Percentiles rank a stretch among this genome's conserved stretches.
Evolutionary conservation across 2,113 vertebrate genomes (phyloP).

Genomic region (Struthidea cinerea): DNA sequence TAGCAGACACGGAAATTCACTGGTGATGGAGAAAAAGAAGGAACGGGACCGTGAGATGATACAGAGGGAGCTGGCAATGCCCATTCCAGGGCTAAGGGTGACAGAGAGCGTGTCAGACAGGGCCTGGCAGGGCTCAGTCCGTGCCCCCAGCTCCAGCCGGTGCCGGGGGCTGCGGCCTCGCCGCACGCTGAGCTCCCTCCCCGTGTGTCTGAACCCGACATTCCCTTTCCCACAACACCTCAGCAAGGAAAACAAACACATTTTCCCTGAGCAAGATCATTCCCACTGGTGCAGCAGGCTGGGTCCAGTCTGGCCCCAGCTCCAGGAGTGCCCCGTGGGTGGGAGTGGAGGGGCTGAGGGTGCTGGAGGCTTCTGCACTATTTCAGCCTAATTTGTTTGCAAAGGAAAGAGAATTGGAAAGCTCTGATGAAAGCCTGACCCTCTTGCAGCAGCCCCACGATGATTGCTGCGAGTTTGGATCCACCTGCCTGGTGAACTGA

Average conservation of each 20-base stretch:
- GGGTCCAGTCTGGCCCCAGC: neutral
- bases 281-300: no score
- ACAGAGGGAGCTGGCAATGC: neutral
- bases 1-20: rapidly evolving
- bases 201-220: neutral
- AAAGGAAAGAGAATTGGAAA: neutral
- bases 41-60: neutral
- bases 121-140: neutral
- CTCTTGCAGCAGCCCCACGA: neutral
- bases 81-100: rapidly evolving
- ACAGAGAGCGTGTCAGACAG: neutral
- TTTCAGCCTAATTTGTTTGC: neutral
- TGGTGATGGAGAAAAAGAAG: neutral
- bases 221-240: neutral
- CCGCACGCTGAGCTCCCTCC: rapidly evolving
- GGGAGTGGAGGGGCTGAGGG: neutral
- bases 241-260: rapidly evolving
- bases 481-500: neutral
- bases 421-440: neutral
- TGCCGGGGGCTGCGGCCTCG: no score
- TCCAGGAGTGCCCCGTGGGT: neutral
- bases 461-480: neutral
- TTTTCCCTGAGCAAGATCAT: neutral
- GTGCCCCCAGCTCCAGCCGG: rapidly evolving
- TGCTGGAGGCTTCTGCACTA: neutral